phyloP scores from a whole-genome alignment of 1,140 invertebrate genomes.

The Arion vulgaris region DNA sequence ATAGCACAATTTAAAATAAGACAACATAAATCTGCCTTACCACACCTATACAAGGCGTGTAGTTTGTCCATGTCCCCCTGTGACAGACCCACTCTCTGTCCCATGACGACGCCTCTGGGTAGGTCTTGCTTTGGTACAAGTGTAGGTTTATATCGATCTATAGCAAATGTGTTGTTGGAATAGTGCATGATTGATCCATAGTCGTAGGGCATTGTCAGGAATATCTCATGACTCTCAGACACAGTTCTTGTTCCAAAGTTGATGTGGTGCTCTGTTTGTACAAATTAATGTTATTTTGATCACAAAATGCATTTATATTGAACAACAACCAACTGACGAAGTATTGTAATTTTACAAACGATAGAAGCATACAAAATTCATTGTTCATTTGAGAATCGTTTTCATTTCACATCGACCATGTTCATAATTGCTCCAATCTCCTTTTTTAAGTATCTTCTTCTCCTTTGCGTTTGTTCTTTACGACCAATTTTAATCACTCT shows the following conservation, averaged over 20 bases:
- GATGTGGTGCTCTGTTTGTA: conserved; percentile 28
- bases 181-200: conserved; percentile 75
- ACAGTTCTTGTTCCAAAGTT: conserved; percentile 48
- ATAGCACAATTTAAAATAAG: too few relatives aligned
- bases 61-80: conserved; percentile 62
- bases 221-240: conserved; percentile 48
- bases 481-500: too few relatives aligned
- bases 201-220: conserved; percentile 67
- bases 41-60: conserved; percentile 60
- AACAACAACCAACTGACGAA: too few relatives aligned
- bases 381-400: too few relatives aligned
- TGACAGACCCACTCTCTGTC: conserved; percentile 65
- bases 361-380: too few relatives aligned
- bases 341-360: too few relatives aligned
- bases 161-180: conserved; percentile 71
- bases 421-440: too few relatives aligned
- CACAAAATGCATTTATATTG: too few relatives aligned
- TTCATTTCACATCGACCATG: too few relatives aligned
- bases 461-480: too few relatives aligned
- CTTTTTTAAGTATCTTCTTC: too few relatives aligned
- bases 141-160: conserved; percentile 69
- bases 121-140: conserved; percentile 62
- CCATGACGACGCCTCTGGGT: conserved; percentile 54
- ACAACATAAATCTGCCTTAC: conserved; percentile 29
- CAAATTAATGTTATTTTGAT: too few relatives aligned